A percentile compares a stretch with the other conserved stretches of the same genome.
Evolutionary conservation across 1,140 invertebrate genomes (phyloP).

Genomic region (Harpegnathos saltator): DNA sequence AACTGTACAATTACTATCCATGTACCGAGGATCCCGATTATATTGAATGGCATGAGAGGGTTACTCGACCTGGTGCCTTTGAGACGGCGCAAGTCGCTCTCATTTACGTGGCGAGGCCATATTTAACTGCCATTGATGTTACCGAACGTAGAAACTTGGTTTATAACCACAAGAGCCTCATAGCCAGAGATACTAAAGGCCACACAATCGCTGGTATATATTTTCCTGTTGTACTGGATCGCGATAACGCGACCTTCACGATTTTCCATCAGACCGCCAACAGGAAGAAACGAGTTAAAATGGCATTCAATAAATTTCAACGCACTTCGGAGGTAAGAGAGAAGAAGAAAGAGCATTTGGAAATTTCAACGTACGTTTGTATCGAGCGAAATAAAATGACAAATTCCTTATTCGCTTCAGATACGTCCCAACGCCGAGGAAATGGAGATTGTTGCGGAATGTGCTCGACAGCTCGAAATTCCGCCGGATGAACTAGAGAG

Average conservation of each 20-base stretch:
- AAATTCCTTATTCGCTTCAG: constrained; percentile 78
- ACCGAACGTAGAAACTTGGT: constrained; percentile 95
- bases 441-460: constrained; percentile 87
- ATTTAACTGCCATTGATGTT: constrained; percentile 93
- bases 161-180: constrained; percentile 94
- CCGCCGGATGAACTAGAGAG: constrained; percentile 87
- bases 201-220: constrained; percentile 93
- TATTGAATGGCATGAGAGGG: constrained; percentile 93
- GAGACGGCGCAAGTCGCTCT: constrained; percentile 86
- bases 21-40: constrained; percentile 89
- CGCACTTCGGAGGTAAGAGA: constrained; percentile 87
- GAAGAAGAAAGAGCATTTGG: not conserved
- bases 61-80: constrained; percentile 87
- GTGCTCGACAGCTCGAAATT: constrained; percentile 90
- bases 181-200: constrained; percentile 93
- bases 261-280: constrained; percentile 91
- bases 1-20: constrained; percentile 93
- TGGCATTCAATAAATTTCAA: constrained; percentile 89
- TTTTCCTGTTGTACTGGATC: constrained; percentile 89
- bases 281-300: constrained; percentile 90
- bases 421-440: constrained; percentile 88
- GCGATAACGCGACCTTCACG: constrained; percentile 88
- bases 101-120: constrained; percentile 92
- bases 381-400: not conserved
- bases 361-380: too few relatives aligned